Conservation (phyloP, 37 sponge, comb jelly and placozoan genomes). For the Ephydatia muelleri region DNA sequence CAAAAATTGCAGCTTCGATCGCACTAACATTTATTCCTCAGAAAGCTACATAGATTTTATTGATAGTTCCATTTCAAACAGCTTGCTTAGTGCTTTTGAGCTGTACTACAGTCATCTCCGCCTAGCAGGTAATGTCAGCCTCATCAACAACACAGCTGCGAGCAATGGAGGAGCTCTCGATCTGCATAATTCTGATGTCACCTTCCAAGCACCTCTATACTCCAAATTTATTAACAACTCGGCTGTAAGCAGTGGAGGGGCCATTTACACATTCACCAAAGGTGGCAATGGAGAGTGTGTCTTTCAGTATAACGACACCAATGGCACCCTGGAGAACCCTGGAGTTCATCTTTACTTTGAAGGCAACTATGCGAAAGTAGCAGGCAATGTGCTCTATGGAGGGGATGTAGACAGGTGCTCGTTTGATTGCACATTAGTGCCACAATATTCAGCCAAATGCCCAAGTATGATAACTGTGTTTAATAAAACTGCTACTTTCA, state of each 20-base stretch:
- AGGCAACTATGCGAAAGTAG: background rate
- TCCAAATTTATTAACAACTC: background rate
- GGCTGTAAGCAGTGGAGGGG: background rate
- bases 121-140: background rate
- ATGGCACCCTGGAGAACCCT: background rate
- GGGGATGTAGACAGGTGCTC: background rate
- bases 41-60: background rate
- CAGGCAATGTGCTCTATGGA: background rate
- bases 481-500: background rate
- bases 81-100: background rate
- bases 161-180: background rate
- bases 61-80: background rate
- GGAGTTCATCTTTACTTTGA: background rate
- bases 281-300: background rate
- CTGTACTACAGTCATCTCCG: background rate
- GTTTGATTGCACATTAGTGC: background rate
- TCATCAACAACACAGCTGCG: background rate
- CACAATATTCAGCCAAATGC: background rate
- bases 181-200: background rate
- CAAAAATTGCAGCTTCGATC: background rate
- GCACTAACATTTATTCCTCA: background rate
- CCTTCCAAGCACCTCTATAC: background rate
- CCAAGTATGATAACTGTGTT: background rate
- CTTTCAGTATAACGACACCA: background rate
- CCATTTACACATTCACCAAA: background rate